Base-by-base conservation (phyloP, 2,888 invertebrate species). In the Drosophila subsilvestris region DNA sequence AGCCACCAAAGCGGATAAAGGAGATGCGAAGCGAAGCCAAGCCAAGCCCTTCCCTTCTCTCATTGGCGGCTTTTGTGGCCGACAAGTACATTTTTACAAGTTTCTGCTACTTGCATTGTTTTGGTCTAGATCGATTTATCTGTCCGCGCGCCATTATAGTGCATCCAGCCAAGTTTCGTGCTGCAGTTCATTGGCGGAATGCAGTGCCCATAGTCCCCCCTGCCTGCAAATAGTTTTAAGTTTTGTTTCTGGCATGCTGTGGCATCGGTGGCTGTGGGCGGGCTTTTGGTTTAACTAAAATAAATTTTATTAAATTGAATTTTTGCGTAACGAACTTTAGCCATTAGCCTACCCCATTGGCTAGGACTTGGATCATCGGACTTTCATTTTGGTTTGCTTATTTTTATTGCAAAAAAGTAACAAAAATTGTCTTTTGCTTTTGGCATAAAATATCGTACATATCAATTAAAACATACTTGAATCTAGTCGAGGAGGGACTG, bases 251-350 rank as follows among this genome's bases (percentile, higher is more conserved):
- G 61, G 63, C 58, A 54, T 53, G 57, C 56, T 55, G 22, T 22
- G 22, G 22, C 22, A 22, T 3, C 12, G 32, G 32, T 32, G 32
- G 32, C 5, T 25, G 25, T 6, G 25, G 25, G 48, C 45, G 47
- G 66, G 72, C 60, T 6, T 25, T 5, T 25, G 25, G 25, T 79
- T 78, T 69, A 63, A 71, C 68, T 72, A 63, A 81, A 84, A 75
- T 81, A 79, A 65, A 81, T 77, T 81, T 73, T 56, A 75, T 77
- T 85, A 67, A 76, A 78, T 86, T 75, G 60, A 54, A 66, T 73
- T 78, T 78, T 63, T 63, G 61, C 55, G 69, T 55, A 68, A 75
- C 71, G 63, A 79, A 54, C 65, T 37, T 59, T 50, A 51, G 1
- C 47, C 75, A 67, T 72, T 75, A 61, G 48, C 53, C n/a, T n/a